Conservation (phyloP, 2,113 vertebrate genomes). For the Gallinago paraguaiae region DNA sequence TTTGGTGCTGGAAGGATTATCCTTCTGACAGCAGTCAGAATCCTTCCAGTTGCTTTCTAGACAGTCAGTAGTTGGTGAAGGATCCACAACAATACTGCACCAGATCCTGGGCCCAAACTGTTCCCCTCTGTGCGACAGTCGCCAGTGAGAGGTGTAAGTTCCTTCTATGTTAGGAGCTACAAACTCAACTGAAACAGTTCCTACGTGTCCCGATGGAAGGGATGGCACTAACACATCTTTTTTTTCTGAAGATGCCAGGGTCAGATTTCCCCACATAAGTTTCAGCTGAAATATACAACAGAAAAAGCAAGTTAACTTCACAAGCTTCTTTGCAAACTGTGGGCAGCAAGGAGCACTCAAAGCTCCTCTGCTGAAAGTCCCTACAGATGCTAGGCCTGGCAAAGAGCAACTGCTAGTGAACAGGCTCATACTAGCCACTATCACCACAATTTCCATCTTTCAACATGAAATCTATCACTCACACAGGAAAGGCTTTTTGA, state of each 20-base stretch:
- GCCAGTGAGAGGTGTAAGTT: slow-evolving; percentile 98
- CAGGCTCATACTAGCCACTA: neutral
- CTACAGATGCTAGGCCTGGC: neutral
- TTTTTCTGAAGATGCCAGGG: slow-evolving; percentile 85
- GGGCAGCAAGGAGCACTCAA: neutral
- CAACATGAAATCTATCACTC: neutral
- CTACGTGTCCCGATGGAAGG: slow-evolving; percentile 89
- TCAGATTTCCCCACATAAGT: slow-evolving; percentile 98
- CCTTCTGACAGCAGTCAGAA: slow-evolving; percentile 21
- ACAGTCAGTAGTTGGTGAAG: slow-evolving; percentile 54
- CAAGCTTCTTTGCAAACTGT: neutral
- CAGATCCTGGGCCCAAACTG: slow-evolving; percentile 97
- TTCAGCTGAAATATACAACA: slow-evolving; percentile 79
- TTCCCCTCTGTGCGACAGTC: slow-evolving; percentile 91
- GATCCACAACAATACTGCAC: slow-evolving; percentile 96
- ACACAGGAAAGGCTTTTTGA: neutral
- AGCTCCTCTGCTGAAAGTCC: neutral
- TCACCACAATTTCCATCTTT: neutral
- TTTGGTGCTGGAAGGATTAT: slow-evolving; percentile 62
- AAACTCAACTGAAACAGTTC: slow-evolving; percentile 93
- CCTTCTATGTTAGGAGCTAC: slow-evolving; percentile 90
- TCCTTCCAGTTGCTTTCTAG: slow-evolving; percentile 33
- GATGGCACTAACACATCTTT: slow-evolving; percentile 90
- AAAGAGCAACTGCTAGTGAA: neutral
- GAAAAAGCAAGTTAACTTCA: neutral